Conservation (phyloP, 2,113 vertebrate genomes). For the Ibidorhyncha struthersii region DNA sequence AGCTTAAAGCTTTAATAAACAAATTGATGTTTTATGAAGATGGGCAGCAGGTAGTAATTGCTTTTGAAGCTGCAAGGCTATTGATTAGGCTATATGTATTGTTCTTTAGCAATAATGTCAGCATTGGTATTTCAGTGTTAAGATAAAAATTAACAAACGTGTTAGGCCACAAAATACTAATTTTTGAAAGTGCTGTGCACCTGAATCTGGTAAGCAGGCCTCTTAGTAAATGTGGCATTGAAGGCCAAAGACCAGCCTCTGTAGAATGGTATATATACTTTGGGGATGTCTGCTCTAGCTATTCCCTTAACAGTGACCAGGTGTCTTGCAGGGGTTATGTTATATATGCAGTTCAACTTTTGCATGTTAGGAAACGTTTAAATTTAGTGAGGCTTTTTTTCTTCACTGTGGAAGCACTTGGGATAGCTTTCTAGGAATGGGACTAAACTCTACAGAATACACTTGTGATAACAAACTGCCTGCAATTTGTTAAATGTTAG, state of each 20-base stretch:
- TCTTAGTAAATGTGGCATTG: neutral
- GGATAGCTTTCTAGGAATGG: neutral
- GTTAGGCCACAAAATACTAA: neutral
- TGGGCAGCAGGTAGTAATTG: neutral
- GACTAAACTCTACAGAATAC: neutral
- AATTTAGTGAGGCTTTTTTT: neutral
- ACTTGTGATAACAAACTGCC: neutral
- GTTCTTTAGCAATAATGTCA: neutral
- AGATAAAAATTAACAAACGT: neutral
- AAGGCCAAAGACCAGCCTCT: neutral
- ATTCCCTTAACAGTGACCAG: neutral
- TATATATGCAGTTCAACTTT: neutral
- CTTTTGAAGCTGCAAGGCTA: neutral
- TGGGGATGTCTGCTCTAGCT: rapidly evolving
- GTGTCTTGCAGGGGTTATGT: neutral
- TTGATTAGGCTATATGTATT: neutral
- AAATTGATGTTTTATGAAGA: neutral
- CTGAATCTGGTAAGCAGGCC: neutral
- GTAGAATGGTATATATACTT: neutral
- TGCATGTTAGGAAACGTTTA: neutral
- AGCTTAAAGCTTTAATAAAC: neutral
- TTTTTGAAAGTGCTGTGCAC: neutral
- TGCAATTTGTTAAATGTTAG: neutral
- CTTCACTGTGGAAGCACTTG: neutral
- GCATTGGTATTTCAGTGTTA: neutral